Evolutionary conservation across 2,113 vertebrate genomes (phyloP).

Genomic region (Emydocephalus ijimae): DNA sequence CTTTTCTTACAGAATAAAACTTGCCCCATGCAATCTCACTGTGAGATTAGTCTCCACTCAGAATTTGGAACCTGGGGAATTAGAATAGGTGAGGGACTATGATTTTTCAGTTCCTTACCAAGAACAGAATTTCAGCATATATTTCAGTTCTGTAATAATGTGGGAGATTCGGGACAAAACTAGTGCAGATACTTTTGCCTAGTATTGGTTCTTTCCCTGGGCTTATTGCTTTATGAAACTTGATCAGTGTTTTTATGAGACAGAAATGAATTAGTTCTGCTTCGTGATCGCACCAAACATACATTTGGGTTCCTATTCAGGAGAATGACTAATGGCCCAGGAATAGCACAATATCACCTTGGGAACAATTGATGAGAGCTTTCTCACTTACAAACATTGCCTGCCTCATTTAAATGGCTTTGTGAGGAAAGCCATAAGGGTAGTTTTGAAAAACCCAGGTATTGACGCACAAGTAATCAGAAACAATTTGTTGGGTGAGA

Average conservation of each 20-base stretch:
- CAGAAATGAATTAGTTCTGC: conserved; percentile 29
- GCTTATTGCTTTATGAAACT: neutral
- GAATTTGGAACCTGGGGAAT: neutral
- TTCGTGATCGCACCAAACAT: neutral
- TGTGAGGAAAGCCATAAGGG: conserved; percentile 1
- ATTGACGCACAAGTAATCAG: conserved; percentile 10
- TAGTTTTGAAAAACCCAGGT: conserved; percentile 13
- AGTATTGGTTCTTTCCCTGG: neutral
- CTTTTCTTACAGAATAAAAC: neutral
- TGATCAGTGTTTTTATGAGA: conserved; percentile 24
- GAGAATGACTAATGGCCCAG: conserved; percentile 22
- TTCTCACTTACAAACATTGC: neutral
- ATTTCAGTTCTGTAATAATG: conserved; percentile 26
- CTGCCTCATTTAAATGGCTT: neutral
- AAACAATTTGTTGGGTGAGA: neutral
- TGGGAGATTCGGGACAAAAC: neutral
- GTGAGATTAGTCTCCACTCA: neutral
- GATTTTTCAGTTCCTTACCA: neutral
- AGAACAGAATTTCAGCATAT: neutral
- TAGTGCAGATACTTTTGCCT: neutral
- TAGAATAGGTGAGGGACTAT: neutral
- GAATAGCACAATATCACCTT: conserved; percentile 32
- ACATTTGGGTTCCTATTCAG: conserved; percentile 3
- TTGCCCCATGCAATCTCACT: neutral
- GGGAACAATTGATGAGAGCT: conserved; percentile 12